A percentile compares a stretch with the other conserved stretches of the same genome.
These are phyloP conservation scores for Pseudorectes ferrugineus DNA, from an alignment of 2,113 vertebrate species.

Conservation along the genomic window DNA sequence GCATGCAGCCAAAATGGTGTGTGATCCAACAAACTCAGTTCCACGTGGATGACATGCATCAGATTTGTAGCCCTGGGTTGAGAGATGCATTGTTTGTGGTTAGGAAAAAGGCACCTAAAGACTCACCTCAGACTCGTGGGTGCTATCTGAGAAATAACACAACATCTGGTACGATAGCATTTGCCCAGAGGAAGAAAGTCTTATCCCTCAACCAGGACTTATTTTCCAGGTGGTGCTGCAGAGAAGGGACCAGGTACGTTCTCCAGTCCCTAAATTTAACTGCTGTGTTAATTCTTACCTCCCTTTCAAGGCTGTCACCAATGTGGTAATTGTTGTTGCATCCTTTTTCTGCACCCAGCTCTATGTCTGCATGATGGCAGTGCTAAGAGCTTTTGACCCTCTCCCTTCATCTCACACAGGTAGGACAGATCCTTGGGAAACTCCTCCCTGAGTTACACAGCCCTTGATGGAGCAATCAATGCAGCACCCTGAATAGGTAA, in stretches of 20 bases:
- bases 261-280: neutral
- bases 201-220: neutral
- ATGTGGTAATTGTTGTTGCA: neutral
- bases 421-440: neutral
- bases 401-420: neutral
- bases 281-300: neutral
- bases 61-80: neutral
- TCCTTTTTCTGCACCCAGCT: neutral
- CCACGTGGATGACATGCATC: neutral
- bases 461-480: neutral
- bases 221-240: neutral
- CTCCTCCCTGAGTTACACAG: neutral
- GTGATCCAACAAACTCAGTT: neutral
- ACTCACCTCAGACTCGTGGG: accelerated
- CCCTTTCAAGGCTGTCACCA: neutral
- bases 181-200: neutral
- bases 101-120: neutral
- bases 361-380: neutral
- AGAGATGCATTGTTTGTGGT: accelerated
- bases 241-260: neutral
- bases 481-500: neutral
- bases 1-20: accelerated
- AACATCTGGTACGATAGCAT: neutral
- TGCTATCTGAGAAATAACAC: accelerated
- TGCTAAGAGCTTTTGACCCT: neutral